These are phyloP conservation scores for Pseudochromis fuscus DNA, from an alignment of 2,797 vertebrate species.

Conservation along the genomic window DNA sequence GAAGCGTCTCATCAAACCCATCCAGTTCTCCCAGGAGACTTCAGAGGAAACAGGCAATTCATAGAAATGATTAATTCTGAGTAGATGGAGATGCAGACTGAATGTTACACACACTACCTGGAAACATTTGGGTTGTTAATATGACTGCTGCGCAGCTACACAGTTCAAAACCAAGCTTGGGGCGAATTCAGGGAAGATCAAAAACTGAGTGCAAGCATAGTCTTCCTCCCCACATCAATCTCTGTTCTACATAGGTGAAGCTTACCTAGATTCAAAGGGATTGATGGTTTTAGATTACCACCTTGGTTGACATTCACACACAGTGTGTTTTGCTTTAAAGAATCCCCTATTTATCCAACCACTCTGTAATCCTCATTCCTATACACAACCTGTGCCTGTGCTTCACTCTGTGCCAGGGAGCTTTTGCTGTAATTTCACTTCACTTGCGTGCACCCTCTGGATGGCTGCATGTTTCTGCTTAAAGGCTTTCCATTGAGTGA, in stretches of 20 bases:
- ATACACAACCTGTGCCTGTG: constrained; percentile 70
- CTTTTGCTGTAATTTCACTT: constrained; percentile 77
- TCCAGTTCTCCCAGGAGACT: constrained; percentile 58
- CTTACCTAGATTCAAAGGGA: constrained; percentile 71
- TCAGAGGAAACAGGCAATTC: constrained; percentile 75
- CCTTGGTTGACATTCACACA: constrained; percentile 76
- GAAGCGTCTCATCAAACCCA: constrained; percentile 64
- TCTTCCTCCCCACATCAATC: constrained; percentile 74
- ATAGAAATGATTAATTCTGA: constrained; percentile 77
- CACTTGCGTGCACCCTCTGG: constrained; percentile 72
- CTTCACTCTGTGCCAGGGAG: constrained; percentile 60
- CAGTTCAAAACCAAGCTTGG: constrained; percentile 66
- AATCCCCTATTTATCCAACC: constrained; percentile 76
- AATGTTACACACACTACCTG: constrained; percentile 55
- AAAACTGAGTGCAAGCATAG: constrained; percentile 58
- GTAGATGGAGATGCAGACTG: constrained; percentile 51
- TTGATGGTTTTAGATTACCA: constrained; percentile 76
- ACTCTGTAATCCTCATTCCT: constrained; percentile 76
- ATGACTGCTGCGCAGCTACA: constrained; percentile 56
- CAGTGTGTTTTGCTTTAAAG: constrained; percentile 69
- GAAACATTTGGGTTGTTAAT: constrained; percentile 64
- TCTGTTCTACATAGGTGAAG: constrained; percentile 66
- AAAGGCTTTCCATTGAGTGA: constrained; percentile 83
- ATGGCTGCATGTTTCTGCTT: constrained; percentile 80
- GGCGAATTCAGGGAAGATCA: constrained; percentile 74